Conservation (phyloP, 2,113 vertebrate genomes). For the Ciconia boyciana region DNA sequence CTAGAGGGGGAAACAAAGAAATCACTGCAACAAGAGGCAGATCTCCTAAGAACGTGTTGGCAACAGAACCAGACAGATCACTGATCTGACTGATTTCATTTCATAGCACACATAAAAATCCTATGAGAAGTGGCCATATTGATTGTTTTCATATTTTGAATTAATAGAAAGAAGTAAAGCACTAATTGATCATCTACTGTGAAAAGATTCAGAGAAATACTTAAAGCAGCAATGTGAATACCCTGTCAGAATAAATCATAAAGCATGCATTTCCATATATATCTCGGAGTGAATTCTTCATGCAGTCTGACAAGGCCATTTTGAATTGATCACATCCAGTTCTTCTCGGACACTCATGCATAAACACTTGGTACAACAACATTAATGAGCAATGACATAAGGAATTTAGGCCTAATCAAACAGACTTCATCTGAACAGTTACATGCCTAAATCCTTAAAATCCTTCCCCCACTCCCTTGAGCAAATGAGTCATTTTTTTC, state of each 20-base stretch:
- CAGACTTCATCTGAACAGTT: not conserved
- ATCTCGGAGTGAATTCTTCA: slow-evolving; percentile 3
- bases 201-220: slow-evolving; percentile 11
- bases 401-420: slow-evolving; percentile 55
- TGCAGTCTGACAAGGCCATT: slow-evolving; percentile 38
- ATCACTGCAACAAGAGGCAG: not conserved
- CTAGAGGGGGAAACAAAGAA: not conserved
- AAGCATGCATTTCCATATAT: not conserved
- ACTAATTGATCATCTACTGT: slow-evolving; percentile 11
- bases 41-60: not conserved
- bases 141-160: not conserved
- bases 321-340: slow-evolving; percentile 30
- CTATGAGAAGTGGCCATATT: not conserved
- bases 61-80: not conserved
- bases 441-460: not conserved
- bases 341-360: slow-evolving; percentile 53
- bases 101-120: not conserved
- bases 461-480: not conserved
- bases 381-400: slow-evolving; percentile 46
- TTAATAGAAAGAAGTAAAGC: slow-evolving; percentile 14
- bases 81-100: not conserved
- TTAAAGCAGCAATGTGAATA: slow-evolving; percentile 27
- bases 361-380: slow-evolving; percentile 47
- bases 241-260: slow-evolving; percentile 44
- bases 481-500: not conserved